Evolutionary conservation across 2,888 invertebrate species (phyloP), one percentile per base, ranked within the genome.

Genomic region (Hypena proboscidalis): DNA sequence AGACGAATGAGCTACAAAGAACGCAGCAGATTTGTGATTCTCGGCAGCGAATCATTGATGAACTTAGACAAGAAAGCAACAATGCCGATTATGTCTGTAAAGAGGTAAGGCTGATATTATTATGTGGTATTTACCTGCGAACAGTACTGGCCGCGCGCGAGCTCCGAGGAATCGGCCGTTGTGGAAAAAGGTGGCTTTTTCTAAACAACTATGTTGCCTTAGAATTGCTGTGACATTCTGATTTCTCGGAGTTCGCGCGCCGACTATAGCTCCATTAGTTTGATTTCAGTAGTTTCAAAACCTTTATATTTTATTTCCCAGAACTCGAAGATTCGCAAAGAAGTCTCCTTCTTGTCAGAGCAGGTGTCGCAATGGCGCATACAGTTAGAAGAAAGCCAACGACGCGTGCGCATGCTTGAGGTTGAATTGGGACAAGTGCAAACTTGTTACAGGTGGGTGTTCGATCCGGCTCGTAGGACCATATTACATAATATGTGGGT

Each of bases 361-460:
- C 67, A 69, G 55, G 75, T 73, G 67, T 27, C 58, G 20, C 42
- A 45, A 48, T 67, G 68, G 65, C 67, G 71, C 44, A 61, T 48
- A 32, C 74, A 72, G 65, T 71, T 79, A 25, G 57, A 30, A 6
- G 67, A 47, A 9, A 58, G 70, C 48, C 60, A 58, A 33, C 53
- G 57, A 1, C 68, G 66, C 29, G 64, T 56, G 44, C 65, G 47
- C 13, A 33, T 34, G 36, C 67, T 78, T n/a, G 67, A 70, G 26
- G 42, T 15, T 0, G 70, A 78, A 40, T 62, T 84, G 43, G 37
- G 43, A 35, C 48, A 51, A 3, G 60, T 72, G 4, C 9, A 54
- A n/a, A 46, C 15, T 0, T 67, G 63, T 7, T 79, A 70, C 60
- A 70, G 73, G 83, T 76, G 37, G n/a, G n/a, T n/a, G n/a, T n/a